Base-by-base conservation (phyloP, 53 echinoderm and acorn worm species). In the Paracentrotus lividus region DNA sequence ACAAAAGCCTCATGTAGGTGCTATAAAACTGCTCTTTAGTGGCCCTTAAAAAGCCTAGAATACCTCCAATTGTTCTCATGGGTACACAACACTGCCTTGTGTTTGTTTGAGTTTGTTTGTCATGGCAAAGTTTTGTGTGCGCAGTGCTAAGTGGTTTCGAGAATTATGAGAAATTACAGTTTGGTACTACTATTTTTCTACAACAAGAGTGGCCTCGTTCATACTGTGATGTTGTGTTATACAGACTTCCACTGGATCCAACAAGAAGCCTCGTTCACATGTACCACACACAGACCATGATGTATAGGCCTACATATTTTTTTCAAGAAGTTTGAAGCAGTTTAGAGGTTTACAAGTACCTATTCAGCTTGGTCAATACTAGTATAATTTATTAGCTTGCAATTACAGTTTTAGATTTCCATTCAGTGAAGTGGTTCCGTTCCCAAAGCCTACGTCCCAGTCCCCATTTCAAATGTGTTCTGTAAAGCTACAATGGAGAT, bases 41-140 rank as follows among this genome's bases (percentile, higher is more conserved):
- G 65, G 86, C 86, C 55, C 56, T 86, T 56, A 32, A 86, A 54
- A 55, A 33, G 33, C 52, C 56, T 6, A 47, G 47, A 86, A 53
- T 53, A 32, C 56, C 64, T 44, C 38, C 89, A 89, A 89, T 89
- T 89, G 89, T 89, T 89, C 89, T 61, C 56, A 8, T 89, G 65
- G 43, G 89, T 65, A 60, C 65, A 57, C 57, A 53, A 61, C 52
- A 36, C 56, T 86, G 33, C 20, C 34, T 34, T 64, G 60, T 89
- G 64, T 89, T 89, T 89, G 89, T 89, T 89, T 89, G 54, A 43
- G 60, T 61, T 44, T 89, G 89, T 89, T 89, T 89, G 89, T 43
- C 43, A 43, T 64, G 0, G 89, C 64, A 55, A 89, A 89, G 64
- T 89, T 89, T 89, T 89, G 89, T 89, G 64, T 89, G 64, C 89